These are phyloP conservation scores for Eupithecia tripunctaria DNA, from an alignment of 2,888 invertebrate species.

Conservation along the genomic window DNA sequence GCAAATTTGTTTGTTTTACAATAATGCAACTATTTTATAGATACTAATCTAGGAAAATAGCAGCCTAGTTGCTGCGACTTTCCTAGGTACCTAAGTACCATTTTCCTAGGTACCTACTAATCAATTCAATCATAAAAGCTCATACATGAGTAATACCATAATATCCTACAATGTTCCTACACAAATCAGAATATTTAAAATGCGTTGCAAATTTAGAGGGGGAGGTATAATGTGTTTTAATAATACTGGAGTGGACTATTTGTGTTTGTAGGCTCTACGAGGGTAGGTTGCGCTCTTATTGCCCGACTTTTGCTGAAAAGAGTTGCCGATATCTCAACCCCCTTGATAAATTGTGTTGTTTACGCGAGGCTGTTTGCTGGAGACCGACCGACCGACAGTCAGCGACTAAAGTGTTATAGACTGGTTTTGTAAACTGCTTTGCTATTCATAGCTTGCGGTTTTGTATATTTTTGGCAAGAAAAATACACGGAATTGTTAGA, in stretches of 20 bases:
- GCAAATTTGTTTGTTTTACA: not conserved
- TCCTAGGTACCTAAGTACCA: too few species aligned
- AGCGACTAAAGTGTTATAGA: not conserved
- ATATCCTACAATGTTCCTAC: not conserved
- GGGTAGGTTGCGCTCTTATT: constrained; percentile 68
- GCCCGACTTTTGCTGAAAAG: constrained; percentile 57
- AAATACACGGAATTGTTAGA: not conserved
- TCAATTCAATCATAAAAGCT: not conserved
- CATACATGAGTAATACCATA: not conserved
- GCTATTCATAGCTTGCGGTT: not conserved
- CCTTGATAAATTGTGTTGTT: constrained; percentile 83
- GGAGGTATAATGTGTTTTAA: not conserved
- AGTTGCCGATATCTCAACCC: constrained; percentile 70
- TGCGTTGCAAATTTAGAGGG: not conserved
- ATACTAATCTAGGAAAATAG: not conserved
- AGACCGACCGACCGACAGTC: constrained; percentile 51
- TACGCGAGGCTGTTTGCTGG: constrained; percentile 76
- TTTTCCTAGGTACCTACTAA: too few species aligned
- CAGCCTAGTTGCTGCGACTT: not conserved
- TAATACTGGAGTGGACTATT: constrained; percentile 13
- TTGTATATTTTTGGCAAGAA: not conserved
- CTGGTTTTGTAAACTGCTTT: not conserved
- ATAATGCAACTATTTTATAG: not conserved
- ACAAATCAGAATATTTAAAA: not conserved
- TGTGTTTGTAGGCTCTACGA: constrained; percentile 14